Conservation (phyloP, 1,140 invertebrate species). For the Palaemon carinicauda region DNA sequence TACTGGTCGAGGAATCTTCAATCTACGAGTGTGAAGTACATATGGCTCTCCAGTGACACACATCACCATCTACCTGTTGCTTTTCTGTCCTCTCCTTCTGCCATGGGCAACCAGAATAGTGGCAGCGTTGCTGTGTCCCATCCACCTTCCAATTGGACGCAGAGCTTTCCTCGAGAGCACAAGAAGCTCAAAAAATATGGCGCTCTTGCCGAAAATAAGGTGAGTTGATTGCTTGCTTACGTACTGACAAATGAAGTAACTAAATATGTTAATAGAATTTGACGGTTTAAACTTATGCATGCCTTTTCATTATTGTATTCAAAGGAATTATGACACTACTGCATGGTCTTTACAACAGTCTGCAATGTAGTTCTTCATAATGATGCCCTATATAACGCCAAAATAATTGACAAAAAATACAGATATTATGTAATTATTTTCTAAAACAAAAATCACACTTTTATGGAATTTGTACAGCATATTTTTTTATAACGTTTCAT, state of each 20-base stretch:
- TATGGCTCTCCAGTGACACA: too few relatives aligned
- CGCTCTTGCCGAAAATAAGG: slow-evolving; percentile 48
- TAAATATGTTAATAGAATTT: too few relatives aligned
- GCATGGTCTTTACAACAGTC: background rate
- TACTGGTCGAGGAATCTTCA: too few relatives aligned
- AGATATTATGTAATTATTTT: too few relatives aligned
- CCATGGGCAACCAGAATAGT: slow-evolving; percentile 56
- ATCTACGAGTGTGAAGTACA: background rate
- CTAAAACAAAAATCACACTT: too few relatives aligned
- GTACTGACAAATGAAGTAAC: background rate
- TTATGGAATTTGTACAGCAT: too few relatives aligned
- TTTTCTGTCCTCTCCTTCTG: background rate
- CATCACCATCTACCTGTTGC: background rate
- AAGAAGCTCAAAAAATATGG: slow-evolving; percentile 52
- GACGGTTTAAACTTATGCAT: background rate
- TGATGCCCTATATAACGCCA: too few relatives aligned
- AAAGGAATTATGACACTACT: background rate
- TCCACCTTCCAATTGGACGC: slow-evolving; percentile 48
- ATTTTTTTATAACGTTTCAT: too few relatives aligned
- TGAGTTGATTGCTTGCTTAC: background rate
- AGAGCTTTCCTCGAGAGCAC: slow-evolving; percentile 55
- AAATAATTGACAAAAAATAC: too few relatives aligned
- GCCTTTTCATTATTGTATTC: background rate
- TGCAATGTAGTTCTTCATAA: too few relatives aligned
- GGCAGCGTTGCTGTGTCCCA: slow-evolving; percentile 9